phyloP scores from a whole-genome alignment of 2,888 invertebrate genomes.

The Torymus texanus region DNA sequence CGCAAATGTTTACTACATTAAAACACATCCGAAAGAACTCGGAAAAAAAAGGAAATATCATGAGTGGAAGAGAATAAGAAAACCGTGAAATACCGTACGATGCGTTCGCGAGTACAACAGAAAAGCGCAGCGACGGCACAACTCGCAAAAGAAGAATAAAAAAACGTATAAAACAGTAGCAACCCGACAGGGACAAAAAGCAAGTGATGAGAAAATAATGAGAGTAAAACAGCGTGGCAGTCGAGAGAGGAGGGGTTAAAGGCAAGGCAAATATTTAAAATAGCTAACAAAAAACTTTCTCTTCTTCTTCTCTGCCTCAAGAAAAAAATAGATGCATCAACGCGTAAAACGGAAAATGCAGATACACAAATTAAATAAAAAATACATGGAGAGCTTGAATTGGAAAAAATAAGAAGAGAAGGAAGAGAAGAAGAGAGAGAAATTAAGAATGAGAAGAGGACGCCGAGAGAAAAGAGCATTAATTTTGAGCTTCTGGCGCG shows the following conservation, averaged over 20 bases:
- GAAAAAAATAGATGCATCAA: no score
- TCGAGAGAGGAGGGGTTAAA: no score
- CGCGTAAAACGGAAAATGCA: neutral
- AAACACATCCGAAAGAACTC: no score
- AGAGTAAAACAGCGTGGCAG: neutral
- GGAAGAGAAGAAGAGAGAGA: neutral
- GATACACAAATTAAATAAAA: neutral
- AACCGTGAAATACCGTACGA: no score
- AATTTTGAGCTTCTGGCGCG: slow-evolving; percentile 25
- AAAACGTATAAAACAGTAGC: neutral
- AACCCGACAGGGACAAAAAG: neutral
- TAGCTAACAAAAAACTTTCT: neutral
- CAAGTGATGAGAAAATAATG: slow-evolving; percentile 16
- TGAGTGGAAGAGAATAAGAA: no score
- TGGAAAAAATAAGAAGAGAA: neutral
- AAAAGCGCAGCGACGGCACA: neutral
- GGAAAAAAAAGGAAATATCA: no score
- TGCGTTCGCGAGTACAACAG: no score
- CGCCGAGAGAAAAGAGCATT: slow-evolving; percentile 3
- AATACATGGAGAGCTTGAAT: neutral
- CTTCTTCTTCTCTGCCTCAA: no score
- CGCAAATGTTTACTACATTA: no score
- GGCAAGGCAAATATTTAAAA: slow-evolving; percentile 1
- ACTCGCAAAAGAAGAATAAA: neutral
- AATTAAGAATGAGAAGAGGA: no score